phyloP scores from a whole-genome alignment of 2,797 vertebrate species.

The Peromyscus nudipes region DNA sequence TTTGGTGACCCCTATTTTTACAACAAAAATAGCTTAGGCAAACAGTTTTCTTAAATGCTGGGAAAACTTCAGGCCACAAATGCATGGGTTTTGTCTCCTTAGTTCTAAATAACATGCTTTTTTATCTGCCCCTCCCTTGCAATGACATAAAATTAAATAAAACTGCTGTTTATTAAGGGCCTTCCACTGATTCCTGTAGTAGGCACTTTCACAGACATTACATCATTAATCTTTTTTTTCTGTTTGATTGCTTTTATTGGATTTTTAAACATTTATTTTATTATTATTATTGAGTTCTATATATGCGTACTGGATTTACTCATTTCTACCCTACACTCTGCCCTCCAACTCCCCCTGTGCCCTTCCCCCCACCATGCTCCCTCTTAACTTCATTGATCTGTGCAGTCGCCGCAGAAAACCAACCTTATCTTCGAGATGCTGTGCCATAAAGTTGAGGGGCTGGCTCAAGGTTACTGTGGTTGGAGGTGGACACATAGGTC shows the following conservation, averaged over 20 bases:
- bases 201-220: constrained; percentile 60
- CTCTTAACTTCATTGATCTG: constrained; percentile 45
- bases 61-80: constrained; percentile 74
- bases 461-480: neutral
- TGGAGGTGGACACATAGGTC: neutral
- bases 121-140: constrained; percentile 45
- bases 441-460: neutral
- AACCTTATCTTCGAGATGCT: neutral
- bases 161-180: constrained; percentile 65
- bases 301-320: neutral
- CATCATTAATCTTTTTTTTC: neutral
- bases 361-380: neutral
- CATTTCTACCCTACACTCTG: neutral
- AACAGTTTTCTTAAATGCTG: constrained; percentile 58
- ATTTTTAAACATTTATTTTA: neutral
- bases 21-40: constrained; percentile 49
- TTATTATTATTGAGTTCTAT: neutral
- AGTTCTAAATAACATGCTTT: constrained; percentile 76
- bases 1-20: constrained; percentile 38
- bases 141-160: constrained; percentile 80
- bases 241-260: neutral
- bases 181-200: neutral
- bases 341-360: too few species aligned
- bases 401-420: neutral
- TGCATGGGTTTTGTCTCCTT: constrained; percentile 69